Percentiles rank a stretch among this genome's conserved stretches.
Evolutionary conservation across 2,888 invertebrate species (phyloP).

Genomic region (Aphrophora alni): DNA sequence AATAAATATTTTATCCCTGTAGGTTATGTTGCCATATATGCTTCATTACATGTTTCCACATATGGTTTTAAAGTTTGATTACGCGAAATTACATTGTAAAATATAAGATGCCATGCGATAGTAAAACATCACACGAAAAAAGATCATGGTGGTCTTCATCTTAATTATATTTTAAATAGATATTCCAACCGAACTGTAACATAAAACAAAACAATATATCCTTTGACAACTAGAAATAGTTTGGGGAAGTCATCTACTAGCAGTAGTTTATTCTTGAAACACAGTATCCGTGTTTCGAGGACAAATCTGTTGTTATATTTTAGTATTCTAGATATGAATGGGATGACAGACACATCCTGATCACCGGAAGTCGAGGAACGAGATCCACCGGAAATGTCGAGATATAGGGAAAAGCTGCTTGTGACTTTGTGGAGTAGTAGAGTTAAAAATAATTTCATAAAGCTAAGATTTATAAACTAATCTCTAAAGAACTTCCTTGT

Average conservation of each 20-base stretch:
- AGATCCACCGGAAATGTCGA: background rate
- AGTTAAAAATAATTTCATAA: background rate
- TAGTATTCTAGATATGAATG: background rate
- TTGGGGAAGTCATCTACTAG: background rate
- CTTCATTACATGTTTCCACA: too few relatives aligned
- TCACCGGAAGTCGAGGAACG: background rate
- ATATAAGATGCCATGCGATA: too few relatives aligned
- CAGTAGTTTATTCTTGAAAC: background rate
- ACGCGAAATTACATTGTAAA: too few relatives aligned
- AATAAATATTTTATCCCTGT: too few relatives aligned
- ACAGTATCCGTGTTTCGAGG: background rate
- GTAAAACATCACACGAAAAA: too few relatives aligned
- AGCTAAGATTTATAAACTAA: too few relatives aligned
- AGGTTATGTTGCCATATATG: too few relatives aligned
- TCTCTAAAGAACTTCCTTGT: too few relatives aligned
- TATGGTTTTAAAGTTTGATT: too few relatives aligned
- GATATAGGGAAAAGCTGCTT: background rate
- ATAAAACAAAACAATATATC: background rate
- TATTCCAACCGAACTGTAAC: too few relatives aligned
- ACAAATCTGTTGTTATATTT: background rate
- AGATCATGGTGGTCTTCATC: too few relatives aligned
- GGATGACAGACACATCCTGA: background rate
- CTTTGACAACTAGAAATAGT: background rate
- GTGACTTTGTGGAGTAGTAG: background rate
- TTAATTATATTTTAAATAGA: too few relatives aligned